Base-by-base conservation (phyloP, 1,140 invertebrate species). In the Caenorhabditis inopinata region DNA sequence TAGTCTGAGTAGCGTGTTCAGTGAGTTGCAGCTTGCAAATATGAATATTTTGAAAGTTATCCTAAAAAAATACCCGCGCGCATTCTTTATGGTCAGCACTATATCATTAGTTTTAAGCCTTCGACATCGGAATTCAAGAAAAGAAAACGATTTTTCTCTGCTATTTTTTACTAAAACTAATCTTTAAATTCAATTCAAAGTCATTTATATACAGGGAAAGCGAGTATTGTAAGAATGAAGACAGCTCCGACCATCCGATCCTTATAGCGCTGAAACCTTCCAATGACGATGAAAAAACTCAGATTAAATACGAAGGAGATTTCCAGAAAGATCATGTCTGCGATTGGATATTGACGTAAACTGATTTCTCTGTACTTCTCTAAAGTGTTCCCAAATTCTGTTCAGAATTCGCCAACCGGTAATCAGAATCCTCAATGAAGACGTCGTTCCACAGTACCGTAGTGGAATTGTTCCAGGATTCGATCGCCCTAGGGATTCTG, bases 391-490 rank as follows among this genome's bases (percentile, higher is more conserved):
- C 12, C 0, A 23, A 62, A 23, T 62, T 45, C n/a, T n/a, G n/a
- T 53, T n/a, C 21, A 75, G 74, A 48, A 75, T 48, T 23, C 27
- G 48, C 7, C 74, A 75, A 75, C 47, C 74, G n/a, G 42, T 32
- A 16, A 48, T 75, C 7, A 35, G 18, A 27, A 16, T 48, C 6
- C 29, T 75, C 16, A 29, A 29, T 7, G 74, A 75, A 27, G 29
- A 51, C 2, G 3, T 48, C 0, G 74, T 75, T 1, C 74, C 74
- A 1, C 14, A 27, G 7, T 75, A 75, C 29, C 74, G 74, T 47
- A 75, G 74, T 75, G 74, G 74, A n/a, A 75, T 48, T 6, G 18
- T 75, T 11, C 74, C 74, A 5, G 74, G 74, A 27, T 75, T 75
- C 11, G 74, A 75, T 35, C 25, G 47, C 7, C 25, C 47, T 0